Evolutionary conservation across 1,140 invertebrate species (phyloP).

Genomic region (Hypsibius dujardini): DNA sequence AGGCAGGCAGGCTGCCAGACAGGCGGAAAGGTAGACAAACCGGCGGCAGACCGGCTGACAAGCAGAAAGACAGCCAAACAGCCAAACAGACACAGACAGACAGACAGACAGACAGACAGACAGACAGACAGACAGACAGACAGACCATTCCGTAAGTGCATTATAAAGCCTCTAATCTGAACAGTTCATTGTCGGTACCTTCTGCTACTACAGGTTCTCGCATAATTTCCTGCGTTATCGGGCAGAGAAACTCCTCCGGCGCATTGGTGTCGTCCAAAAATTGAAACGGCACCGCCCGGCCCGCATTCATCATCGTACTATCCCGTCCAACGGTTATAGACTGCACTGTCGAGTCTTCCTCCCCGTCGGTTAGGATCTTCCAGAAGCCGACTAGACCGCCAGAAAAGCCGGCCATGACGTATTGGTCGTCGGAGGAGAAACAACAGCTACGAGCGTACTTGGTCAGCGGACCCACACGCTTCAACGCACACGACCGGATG

Average conservation of each 20-base stretch:
- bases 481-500: neutral
- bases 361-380: neutral
- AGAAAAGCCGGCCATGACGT: constrained; percentile 14
- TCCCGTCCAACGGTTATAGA: neutral
- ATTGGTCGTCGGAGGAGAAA: neutral
- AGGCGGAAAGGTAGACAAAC: no score
- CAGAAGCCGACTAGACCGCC: neutral
- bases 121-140: no score
- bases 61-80: no score
- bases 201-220: constrained; percentile 33
- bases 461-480: constrained; percentile 1
- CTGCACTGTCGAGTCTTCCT: neutral
- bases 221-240: constrained; percentile 33
- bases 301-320: neutral
- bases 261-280: constrained; percentile 17
- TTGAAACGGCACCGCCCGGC: neutral
- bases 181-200: constrained; percentile 24
- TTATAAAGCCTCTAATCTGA: neutral
- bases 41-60: no score
- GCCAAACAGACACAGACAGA: no score
- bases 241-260: constrained; percentile 32
- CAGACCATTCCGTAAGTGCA: no score
- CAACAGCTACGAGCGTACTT: constrained; percentile 6
- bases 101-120: no score
- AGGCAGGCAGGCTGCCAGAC: no score